phyloP scores from a whole-genome alignment of 2,888 invertebrate genomes.

The Lamellibrachia columna region DNA sequence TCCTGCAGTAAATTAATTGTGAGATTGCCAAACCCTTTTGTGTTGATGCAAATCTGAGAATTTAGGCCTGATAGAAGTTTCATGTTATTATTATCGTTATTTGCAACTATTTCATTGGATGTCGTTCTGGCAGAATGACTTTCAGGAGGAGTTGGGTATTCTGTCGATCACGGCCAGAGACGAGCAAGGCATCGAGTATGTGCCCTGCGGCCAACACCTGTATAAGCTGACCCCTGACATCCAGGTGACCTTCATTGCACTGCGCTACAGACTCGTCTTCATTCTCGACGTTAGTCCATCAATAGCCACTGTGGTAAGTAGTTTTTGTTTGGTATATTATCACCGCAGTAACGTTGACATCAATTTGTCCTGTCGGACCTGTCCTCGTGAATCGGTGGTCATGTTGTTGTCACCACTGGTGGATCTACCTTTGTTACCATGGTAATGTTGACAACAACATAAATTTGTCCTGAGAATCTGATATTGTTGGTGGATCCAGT shows the following conservation, averaged over 20 bases:
- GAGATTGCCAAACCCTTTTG: too few relatives aligned
- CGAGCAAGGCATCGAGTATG: not conserved
- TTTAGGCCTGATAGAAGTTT: too few relatives aligned
- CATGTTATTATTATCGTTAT: not conserved
- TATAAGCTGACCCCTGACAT: constrained; percentile 52
- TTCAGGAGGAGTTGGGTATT: not conserved
- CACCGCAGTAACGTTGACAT: not conserved
- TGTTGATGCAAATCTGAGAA: too few relatives aligned
- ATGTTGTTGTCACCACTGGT: too few relatives aligned
- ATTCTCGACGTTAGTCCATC: constrained; percentile 83
- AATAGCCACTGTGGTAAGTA: constrained; percentile 75
- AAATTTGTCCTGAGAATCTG: too few relatives aligned
- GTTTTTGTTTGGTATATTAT: not conserved
- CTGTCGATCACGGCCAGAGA: not conserved
- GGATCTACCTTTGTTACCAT: too few relatives aligned
- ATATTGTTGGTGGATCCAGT: too few relatives aligned
- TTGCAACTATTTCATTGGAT: constrained; percentile 41
- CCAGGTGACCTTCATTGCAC: constrained; percentile 75
- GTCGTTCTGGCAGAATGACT: not conserved
- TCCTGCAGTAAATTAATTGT: too few relatives aligned
- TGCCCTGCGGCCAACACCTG: not conserved
- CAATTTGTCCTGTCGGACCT: too few relatives aligned
- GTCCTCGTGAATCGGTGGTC: too few relatives aligned
- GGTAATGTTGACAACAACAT: too few relatives aligned
- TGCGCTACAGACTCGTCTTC: constrained; percentile 78